Evolutionary conservation across 2,797 vertebrate genomes (phyloP), one percentile per base, ranked within the genome.

Genomic region (Odontamblyopus rebecca): DNA sequence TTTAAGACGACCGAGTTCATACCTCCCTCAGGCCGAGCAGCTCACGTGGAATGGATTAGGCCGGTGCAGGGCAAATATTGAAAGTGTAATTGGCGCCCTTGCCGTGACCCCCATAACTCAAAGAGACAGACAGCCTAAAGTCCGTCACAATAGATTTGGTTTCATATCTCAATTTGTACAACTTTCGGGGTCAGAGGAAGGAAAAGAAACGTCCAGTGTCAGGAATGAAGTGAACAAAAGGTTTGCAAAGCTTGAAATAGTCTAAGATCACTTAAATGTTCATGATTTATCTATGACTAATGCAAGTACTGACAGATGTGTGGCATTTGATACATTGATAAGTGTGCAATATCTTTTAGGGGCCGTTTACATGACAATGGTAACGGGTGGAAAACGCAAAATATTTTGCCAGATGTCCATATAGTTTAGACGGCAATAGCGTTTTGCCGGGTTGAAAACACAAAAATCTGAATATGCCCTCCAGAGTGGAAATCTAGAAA

Each of bases 1-100:
- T 78, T 80, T 77, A 53, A 76, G 70, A 69, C 27, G 26, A 0
- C 18, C 67, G 65, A 65, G 66, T 75, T 71, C 51, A 57, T 44
- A 56, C 48, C 16, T 15, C 56, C 56, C 41, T 69, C 15, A 18
- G 51, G 72, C 57, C 29, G 66, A 3, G 27, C 41, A 72, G 69
- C 57, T 71, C 48, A 67, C 2, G 12, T 72, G 67, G 71, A 66
- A 68, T 41, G 61, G 69, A 81, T 74, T 62, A 72, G 38, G 61
- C 48, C 38, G 48, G 44, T 59, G 61, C 56, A 44, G 38, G 62
- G 66, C 19, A 59, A 61, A 35, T 62, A 32, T 57, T 53, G 48
- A 15, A 48, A 7, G 41, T 66, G 68, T 66, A 61, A 68, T 68
- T 41, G 67, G 35, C 67, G 32, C 38, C 19, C n/a, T 44, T 59